Percentiles rank a stretch among this genome's conserved stretches.
These are phyloP conservation scores for Enteromius viviparus DNA, from an alignment of 2,797 vertebrate genomes.

Conservation along the genomic window DNA sequence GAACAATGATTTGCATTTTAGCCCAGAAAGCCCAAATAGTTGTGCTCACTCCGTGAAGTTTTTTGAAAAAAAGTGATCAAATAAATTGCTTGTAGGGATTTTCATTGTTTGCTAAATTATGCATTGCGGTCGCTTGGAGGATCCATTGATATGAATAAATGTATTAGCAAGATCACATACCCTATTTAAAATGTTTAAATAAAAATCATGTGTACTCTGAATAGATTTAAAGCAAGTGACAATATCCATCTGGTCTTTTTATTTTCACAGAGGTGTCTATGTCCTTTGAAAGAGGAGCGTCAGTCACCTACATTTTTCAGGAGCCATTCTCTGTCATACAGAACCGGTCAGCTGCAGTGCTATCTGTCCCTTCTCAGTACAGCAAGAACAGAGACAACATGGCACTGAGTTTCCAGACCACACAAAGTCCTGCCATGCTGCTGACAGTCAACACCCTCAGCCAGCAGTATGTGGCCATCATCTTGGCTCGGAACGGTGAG, in stretches of 20 bases:
- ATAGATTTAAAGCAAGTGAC: not conserved
- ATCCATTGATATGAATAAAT: not conserved
- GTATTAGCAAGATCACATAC: too few species aligned
- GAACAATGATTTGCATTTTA: not conserved
- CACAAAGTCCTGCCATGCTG: constrained; percentile 87
- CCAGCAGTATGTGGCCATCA: constrained; percentile 88
- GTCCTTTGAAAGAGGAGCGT: constrained; percentile 88
- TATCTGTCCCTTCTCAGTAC: constrained; percentile 82
- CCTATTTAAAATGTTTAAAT: not conserved
- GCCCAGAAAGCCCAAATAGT: not conserved
- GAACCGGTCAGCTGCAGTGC: constrained; percentile 83
- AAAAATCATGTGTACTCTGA: not conserved
- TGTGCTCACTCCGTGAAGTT: not conserved
- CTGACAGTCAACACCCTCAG: constrained; percentile 88
- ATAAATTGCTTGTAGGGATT: not conserved
- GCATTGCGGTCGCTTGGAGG: not conserved
- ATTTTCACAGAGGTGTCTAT: constrained; percentile 90
- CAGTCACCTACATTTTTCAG: constrained; percentile 91
- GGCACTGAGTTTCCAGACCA: constrained; percentile 89
- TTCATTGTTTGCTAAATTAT: not conserved
- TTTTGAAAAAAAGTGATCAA: not conserved
- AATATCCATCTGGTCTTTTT: constrained; percentile 8
- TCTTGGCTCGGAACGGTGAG: constrained; percentile 91
- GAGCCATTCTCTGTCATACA: constrained; percentile 94
- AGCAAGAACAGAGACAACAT: constrained; percentile 86